Base-by-base conservation (phyloP, 2,797 vertebrate species). In the Alauda arvensis region DNA sequence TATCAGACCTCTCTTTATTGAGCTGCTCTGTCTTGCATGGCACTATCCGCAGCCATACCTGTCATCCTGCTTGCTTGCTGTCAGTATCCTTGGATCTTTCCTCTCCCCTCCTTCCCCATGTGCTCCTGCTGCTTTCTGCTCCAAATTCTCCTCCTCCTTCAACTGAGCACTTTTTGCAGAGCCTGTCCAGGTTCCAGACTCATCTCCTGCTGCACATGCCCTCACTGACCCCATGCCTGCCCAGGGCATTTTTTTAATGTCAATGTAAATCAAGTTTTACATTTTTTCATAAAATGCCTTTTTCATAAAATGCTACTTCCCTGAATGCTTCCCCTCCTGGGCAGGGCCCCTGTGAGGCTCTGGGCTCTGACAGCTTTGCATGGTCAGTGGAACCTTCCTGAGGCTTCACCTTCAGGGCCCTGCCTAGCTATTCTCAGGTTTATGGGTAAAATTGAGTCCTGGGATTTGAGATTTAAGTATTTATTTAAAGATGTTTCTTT, bases 251-350 rank as follows among this genome's bases (percentile, higher is more conserved):
- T 81, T 61, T 49, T 56, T 78, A 15, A 29, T 34, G 33, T 18
- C 34, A 18, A 2, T 69, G 14, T 59, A 59, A 82, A 52, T 13
- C 12, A 63, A 37, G 48, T 9, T 23, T n/a, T n/a, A n/a, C n/a
- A n/a, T n/a, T n/a, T n/a, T n/a, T n/a, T n/a, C n/a, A n/a, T n/a
- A n/a, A n/a, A n/a, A n/a, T 6, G 3, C 21, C 25, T 66, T 59
- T 42, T 34, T 17, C 8, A 17, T 63, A 25, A 79, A 57, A 40
- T 3, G 3, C 3, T 1, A 0, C 7, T 59, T 46, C 34, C 25
- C 43, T 28, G 31, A 37, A 20, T 21, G 7, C 14, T 10, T 61
- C 12, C 20, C 3, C 4, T 14, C 49, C 18, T 14, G 21, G 48
- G 21, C 12, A n/a, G 14, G 25, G n/a, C 6, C 7, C 11, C 46